Evolutionary conservation across 2,888 invertebrate genomes (phyloP).

Genomic region (Coleophora flavipennella): DNA sequence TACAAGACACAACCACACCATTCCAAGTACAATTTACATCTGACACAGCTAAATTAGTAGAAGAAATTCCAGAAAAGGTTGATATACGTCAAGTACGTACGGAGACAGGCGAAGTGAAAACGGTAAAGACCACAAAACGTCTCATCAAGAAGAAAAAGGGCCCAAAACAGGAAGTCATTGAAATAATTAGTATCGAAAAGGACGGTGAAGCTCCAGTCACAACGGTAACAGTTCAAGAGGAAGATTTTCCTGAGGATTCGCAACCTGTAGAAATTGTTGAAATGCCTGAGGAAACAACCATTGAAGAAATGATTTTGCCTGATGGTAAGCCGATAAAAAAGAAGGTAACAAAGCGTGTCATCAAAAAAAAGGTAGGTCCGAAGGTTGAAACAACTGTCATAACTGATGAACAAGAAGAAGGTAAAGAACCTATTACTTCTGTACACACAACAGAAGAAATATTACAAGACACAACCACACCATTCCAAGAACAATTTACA

Average conservation of each 20-base stretch:
- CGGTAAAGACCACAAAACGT: constrained; percentile 15
- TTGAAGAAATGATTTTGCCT: neutral
- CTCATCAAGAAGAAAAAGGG: constrained; percentile 20
- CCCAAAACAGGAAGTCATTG: constrained; percentile 35
- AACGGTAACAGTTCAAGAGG: constrained; percentile 19
- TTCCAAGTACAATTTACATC: constrained; percentile 9
- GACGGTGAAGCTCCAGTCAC: constrained; percentile 39
- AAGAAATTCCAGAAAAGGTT: constrained; percentile 10
- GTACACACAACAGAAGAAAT: constrained; percentile 16
- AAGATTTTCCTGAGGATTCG: constrained; percentile 18
- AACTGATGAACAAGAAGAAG: constrained; percentile 29
- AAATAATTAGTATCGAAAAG: constrained; percentile 45
- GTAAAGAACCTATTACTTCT: constrained; percentile 15
- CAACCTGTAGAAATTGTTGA: constrained; percentile 22
- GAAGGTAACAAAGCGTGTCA: constrained; percentile 29
- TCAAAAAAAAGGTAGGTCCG: constrained; percentile 29
- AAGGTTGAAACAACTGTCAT: constrained; percentile 37
- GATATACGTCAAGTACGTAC: constrained; percentile 10
- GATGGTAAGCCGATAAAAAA: constrained; percentile 22
- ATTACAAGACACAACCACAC: constrained; percentile 26
- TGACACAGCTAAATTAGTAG: constrained; percentile 23
- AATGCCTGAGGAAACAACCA: constrained; percentile 27
- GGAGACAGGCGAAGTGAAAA: constrained; percentile 7
- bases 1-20: constrained; percentile 23
- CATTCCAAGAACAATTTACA: constrained; percentile 12